Evolutionary conservation across 2,113 vertebrate genomes (phyloP).

Genomic region (Plectropomus leopardus): DNA sequence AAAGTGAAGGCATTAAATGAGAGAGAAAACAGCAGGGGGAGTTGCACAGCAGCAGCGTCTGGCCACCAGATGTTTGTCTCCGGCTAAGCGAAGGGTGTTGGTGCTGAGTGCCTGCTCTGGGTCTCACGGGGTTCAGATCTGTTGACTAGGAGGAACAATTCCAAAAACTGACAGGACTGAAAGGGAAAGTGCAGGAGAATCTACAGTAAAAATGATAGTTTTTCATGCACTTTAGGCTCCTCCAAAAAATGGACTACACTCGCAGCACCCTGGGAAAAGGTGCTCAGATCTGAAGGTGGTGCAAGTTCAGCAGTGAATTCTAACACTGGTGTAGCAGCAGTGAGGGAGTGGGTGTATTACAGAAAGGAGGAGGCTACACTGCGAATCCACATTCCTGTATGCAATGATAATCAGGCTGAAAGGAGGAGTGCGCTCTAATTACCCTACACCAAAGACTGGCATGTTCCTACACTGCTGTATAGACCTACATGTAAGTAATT

Average conservation of each 20-base stretch:
- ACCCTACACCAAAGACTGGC: conserved; percentile 43
- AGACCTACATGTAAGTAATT: conserved; percentile 36
- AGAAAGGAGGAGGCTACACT: conserved; percentile 41
- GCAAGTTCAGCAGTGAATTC: conserved; percentile 25
- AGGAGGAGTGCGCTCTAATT: conserved; percentile 42
- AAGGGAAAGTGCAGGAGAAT: conserved; percentile 24
- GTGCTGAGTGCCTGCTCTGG: conserved; percentile 52
- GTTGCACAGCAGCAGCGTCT: conserved; percentile 59
- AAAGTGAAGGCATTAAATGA: conserved; percentile 54
- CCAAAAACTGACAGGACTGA: conserved; percentile 24
- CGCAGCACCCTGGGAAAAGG: conserved; percentile 27
- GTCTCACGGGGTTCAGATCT: conserved; percentile 65
- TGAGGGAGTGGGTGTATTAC: conserved; percentile 60
- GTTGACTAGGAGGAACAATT: conserved; percentile 57
- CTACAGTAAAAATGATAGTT: conserved; percentile 15
- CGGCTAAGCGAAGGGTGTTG: conserved; percentile 63
- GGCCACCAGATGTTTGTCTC: conserved; percentile 76
- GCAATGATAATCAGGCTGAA: conserved; percentile 55
- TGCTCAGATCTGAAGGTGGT: conserved; percentile 34
- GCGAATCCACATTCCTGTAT: conserved; percentile 60
- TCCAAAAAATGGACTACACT: not conserved
- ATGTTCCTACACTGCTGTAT: conserved; percentile 23
- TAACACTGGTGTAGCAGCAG: conserved; percentile 24
- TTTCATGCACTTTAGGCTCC: conserved; percentile 12
- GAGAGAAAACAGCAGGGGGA: conserved; percentile 50